Percentiles rank a stretch among this genome's conserved stretches.
Conservation (phyloP, 2,113 vertebrate species). For the Rhombomys opimus region DNA sequence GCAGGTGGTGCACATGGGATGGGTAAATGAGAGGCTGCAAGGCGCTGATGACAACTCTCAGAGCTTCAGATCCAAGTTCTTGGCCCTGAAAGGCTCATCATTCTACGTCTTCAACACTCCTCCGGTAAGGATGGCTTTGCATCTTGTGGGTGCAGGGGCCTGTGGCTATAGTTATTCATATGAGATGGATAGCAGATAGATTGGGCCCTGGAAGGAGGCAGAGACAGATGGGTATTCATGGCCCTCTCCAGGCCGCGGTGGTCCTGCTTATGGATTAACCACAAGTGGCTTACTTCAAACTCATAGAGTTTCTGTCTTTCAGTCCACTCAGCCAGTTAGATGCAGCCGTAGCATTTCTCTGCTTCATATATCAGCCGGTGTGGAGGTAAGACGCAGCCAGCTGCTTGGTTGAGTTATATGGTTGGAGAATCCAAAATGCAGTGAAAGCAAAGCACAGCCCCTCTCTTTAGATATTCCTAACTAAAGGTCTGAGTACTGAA, state of each 20-base stretch:
- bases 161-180: background rate
- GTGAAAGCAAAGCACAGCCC: background rate
- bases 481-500: background rate
- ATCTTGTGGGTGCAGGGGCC: background rate
- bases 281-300: background rate
- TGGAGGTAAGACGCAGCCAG: background rate
- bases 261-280: background rate
- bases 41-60: slow-evolving; percentile 82
- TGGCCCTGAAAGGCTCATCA: slow-evolving; percentile 93
- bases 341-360: background rate
- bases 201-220: background rate
- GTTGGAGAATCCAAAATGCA: background rate
- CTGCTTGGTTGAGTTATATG: rapidly evolving
- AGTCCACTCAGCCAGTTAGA: background rate
- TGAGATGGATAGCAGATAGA: rapidly evolving
- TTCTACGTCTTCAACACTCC: slow-evolving; percentile 93
- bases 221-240: rapidly evolving
- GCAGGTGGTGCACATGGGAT: slow-evolving; percentile 96
- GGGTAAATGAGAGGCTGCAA: slow-evolving; percentile 92
- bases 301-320: background rate
- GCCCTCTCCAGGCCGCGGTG: rapidly evolving
- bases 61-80: slow-evolving; percentile 90
- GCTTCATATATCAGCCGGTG: background rate
- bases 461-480: background rate
- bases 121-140: slow-evolving; percentile 88